Base-by-base conservation (phyloP, 2,113 vertebrate genomes). In the Salvelinus namaycush region DNA sequence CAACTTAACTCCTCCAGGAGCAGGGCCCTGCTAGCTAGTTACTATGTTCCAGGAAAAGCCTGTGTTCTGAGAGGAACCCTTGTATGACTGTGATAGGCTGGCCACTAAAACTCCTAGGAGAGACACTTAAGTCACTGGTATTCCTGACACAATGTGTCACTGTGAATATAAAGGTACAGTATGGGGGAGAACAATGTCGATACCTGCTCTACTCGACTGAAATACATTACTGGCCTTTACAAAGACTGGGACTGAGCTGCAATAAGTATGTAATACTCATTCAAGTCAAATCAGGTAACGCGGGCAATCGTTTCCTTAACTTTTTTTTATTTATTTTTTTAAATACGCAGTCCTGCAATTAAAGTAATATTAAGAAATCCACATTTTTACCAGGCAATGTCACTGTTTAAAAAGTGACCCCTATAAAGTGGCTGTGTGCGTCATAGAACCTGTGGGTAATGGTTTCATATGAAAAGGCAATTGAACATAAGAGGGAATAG, bases 391-490 rank as follows among this genome's bases (percentile, higher is more conserved):
- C 71, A 67, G 70, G 48, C 54, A 62, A 72, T 22, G 14, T 60
- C 76, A 81, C 68, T 49, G 5, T 81, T 72, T 79, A 75, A 51
- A 44, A 68, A 72, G 44, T 64, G 6, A 20, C 44, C 68, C 54
- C 67, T 34, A 29, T 69, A 76, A 48, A 12, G 72, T 59, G 77
- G 48, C 57, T 80, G 3, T 64, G 54, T 51, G 69, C 76, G 64
- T 81, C 81, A 84, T 49, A 80, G 76, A 44, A 12, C 39, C 9
- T 11, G 39, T 44, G 39, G 83, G 31, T 78, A 79, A 51, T 29
- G 51, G 82, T 76, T 74, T 89, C 83, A 83, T 80, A 84, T 82
- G 78, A 89, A 86, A 86, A 84, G 76, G 76, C 76, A 48, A 88
- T 83, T 80, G 76, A 86, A 79, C 73, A 39, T 76, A 60, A 79